These are phyloP conservation scores for Turnix velox DNA, from an alignment of 2,113 vertebrate genomes.

Conservation along the genomic window DNA sequence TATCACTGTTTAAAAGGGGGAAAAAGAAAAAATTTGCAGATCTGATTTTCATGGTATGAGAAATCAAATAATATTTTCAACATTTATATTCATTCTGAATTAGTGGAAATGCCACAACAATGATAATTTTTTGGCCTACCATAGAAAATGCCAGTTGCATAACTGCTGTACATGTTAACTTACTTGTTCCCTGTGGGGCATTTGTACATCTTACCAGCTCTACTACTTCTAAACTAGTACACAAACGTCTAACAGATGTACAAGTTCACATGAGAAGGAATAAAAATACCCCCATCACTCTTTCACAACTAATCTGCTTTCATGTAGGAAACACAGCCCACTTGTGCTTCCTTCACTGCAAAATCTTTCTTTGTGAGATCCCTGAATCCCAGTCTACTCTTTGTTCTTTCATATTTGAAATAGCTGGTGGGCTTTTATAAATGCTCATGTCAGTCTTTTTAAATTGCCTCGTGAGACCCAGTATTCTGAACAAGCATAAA, in stretches of 20 bases:
- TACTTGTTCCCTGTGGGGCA: neutral
- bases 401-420: conserved; percentile 33
- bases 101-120: neutral
- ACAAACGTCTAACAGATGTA: conserved; percentile 53
- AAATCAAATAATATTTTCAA: conserved; percentile 1
- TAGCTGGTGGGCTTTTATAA: conserved; percentile 19
- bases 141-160: neutral
- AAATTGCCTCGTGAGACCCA: conserved; percentile 17
- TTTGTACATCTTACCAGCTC: conserved; percentile 13
- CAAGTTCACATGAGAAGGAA: conserved; percentile 18
- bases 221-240: conserved; percentile 22
- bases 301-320: conserved; percentile 42
- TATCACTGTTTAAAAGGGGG: neutral
- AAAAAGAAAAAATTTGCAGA: neutral
- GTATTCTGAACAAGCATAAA: conserved; percentile 8
- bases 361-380: conserved; percentile 11
- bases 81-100: neutral
- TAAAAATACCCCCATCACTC: conserved; percentile 19
- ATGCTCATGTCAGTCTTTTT: neutral
- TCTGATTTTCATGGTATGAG: neutral
- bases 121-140: neutral
- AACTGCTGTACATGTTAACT: neutral
- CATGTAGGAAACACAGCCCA: conserved; percentile 16
- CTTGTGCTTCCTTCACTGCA: neutral
- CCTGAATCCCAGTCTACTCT: conserved; percentile 8